These are phyloP conservation scores for Pseudomyrmex gracilis DNA, from an alignment of 1,140 invertebrate species.

Conservation along the genomic window DNA sequence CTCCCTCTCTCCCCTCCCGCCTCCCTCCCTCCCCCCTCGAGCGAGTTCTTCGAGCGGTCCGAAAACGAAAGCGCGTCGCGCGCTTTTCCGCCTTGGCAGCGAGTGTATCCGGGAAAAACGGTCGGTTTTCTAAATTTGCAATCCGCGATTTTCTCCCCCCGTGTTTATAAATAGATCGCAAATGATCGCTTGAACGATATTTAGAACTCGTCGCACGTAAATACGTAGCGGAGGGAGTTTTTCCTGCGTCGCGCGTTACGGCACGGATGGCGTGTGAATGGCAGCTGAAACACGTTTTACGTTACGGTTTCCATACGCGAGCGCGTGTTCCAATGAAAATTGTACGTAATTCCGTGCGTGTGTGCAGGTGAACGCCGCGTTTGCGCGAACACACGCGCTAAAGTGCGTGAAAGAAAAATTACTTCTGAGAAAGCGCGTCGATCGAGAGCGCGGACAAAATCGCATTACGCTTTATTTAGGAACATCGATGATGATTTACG, in stretches of 20 bases:
- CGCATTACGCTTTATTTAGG: not conserved
- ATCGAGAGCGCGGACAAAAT: not conserved
- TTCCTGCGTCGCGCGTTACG: constrained; percentile 13
- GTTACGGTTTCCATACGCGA: constrained; percentile 63
- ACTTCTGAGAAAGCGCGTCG: constrained; percentile 4
- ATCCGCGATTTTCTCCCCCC: not conserved
- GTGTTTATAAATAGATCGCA: constrained; percentile 11
- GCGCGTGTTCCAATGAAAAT: constrained; percentile 65
- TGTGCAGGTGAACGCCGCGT: constrained; percentile 29
- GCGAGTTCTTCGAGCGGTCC: too few relatives aligned
- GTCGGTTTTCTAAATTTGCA: not conserved
- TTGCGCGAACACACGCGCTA: not conserved
- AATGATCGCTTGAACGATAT: not conserved
- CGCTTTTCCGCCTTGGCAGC: too few relatives aligned
- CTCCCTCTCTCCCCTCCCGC: too few relatives aligned
- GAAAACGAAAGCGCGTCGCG: too few relatives aligned
- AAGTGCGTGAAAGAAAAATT: constrained; percentile 44
- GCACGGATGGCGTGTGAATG: constrained; percentile 49
- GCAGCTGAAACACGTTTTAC: constrained; percentile 64
- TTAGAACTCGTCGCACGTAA: constrained; percentile 46
- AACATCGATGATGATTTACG: not conserved
- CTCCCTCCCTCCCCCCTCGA: too few relatives aligned
- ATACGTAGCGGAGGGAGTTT: constrained; percentile 42
- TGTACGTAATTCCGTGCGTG: constrained; percentile 48
- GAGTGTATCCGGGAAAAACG: too few relatives aligned